Percentiles rank a stretch among this genome's conserved stretches.
Conservation (phyloP, 2,113 vertebrate genomes). For the Vireo altiloquus region DNA sequence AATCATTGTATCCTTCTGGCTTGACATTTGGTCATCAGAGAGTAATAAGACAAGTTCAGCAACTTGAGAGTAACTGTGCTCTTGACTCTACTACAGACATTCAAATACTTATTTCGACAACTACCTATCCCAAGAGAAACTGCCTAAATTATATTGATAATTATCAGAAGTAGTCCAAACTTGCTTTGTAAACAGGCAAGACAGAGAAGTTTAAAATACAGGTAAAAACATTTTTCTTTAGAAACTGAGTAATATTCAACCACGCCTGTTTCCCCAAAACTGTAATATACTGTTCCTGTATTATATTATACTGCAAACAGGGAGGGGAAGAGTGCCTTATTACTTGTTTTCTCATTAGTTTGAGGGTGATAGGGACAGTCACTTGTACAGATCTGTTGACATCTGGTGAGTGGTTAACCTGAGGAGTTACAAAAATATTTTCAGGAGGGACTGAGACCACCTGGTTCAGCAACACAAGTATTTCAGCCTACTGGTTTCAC, state of each 20-base stretch:
- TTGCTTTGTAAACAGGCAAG: not conserved
- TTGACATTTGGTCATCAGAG: not conserved
- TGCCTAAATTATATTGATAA: not conserved
- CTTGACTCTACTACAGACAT: not conserved
- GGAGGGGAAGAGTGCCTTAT: not conserved
- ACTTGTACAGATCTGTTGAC: not conserved
- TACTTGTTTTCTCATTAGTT: not conserved
- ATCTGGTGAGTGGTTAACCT: not conserved
- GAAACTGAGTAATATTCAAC: fast-evolving
- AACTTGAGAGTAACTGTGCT: not conserved
- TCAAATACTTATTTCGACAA: not conserved
- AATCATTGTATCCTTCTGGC: not conserved
- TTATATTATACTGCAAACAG: not conserved
- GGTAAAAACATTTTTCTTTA: not conserved
- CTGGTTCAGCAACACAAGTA: not conserved
- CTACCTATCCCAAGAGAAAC: not conserved
- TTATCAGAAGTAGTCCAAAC: not conserved
- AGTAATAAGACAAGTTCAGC: not conserved
- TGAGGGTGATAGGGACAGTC: fast-evolving
- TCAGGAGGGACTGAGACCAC: not conserved
- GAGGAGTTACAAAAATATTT: not conserved
- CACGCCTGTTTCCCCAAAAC: not conserved
- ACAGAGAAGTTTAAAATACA: not conserved
- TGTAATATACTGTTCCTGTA: not conserved
- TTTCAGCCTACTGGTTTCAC: not conserved